Percentiles rank a stretch among this genome's conserved stretches.
Evolutionary conservation across 2,797 vertebrate species (phyloP).

Genomic region (Phalloptychus januarius): DNA sequence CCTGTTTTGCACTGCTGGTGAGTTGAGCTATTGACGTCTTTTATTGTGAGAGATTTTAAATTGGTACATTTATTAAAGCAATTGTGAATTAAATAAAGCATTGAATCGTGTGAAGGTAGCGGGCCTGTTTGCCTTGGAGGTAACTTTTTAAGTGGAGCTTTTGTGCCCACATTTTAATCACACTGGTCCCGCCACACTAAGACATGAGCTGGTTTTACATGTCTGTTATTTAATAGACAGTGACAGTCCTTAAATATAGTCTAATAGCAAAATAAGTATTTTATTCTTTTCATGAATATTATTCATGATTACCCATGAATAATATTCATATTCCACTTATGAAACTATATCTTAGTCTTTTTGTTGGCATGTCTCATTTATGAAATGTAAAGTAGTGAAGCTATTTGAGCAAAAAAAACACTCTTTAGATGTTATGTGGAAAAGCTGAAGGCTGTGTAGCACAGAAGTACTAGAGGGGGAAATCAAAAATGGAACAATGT

Average conservation of each 20-base stretch:
- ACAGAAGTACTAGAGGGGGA: background rate
- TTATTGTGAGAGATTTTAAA: too few species aligned
- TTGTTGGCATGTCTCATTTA: conserved; percentile 9
- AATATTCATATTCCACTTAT: conserved; percentile 15
- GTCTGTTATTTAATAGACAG: conserved; percentile 13
- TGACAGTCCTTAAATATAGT: background rate
- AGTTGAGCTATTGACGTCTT: too few species aligned
- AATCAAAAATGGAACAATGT: conserved; percentile 8
- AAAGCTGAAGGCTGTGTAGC: background rate
- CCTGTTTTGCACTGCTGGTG: too few species aligned
- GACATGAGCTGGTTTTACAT: background rate
- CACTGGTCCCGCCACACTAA: too few species aligned
- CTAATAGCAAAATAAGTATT: background rate
- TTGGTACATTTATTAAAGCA: too few species aligned
- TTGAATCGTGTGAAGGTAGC: too few species aligned
- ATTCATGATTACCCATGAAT: conserved; percentile 7
- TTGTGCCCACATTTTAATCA: too few species aligned
- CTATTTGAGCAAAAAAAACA: background rate
- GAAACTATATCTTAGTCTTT: conserved; percentile 12
- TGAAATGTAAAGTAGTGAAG: conserved; percentile 31
- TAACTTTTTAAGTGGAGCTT: too few species aligned
- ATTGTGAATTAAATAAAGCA: too few species aligned
- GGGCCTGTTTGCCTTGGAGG: too few species aligned
- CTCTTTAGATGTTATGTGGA: background rate
- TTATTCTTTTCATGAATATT: conserved; percentile 6